phyloP scores from a whole-genome alignment of 2,797 vertebrate genomes.

The Enteromius anoplus region DNA sequence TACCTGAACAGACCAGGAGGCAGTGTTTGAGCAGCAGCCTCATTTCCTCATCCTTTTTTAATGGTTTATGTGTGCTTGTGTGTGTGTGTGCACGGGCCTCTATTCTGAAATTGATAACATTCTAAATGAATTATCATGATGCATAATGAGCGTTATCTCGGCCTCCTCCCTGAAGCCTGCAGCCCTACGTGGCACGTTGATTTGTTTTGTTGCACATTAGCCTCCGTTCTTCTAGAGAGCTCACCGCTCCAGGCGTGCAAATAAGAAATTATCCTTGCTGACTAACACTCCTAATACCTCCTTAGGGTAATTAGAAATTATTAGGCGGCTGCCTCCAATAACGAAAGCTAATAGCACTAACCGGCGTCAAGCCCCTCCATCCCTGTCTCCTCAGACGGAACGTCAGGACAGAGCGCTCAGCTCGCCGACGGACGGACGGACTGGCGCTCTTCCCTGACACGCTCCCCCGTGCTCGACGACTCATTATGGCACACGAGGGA shows the following conservation, averaged over 20 bases:
- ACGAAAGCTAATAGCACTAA: slow-evolving; percentile 77
- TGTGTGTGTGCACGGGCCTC: slow-evolving; percentile 51
- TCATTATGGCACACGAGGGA: slow-evolving; percentile 79
- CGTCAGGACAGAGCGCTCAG: slow-evolving; percentile 59
- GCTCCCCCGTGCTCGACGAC: slow-evolving; percentile 76
- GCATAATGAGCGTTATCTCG: slow-evolving; percentile 81
- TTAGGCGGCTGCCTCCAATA: slow-evolving; percentile 81
- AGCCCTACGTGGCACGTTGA: slow-evolving; percentile 81
- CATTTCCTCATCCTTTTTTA: slow-evolving; percentile 65
- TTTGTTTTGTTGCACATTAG: slow-evolving; percentile 84
- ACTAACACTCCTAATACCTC: slow-evolving; percentile 85
- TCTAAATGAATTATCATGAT: slow-evolving; percentile 84
- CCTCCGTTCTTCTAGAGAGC: slow-evolving; percentile 77
- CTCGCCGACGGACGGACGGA: slow-evolving; percentile 60
- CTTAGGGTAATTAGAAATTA: slow-evolving; percentile 87
- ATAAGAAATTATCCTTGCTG: slow-evolving; percentile 87
- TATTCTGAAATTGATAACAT: slow-evolving; percentile 83
- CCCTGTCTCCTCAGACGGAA: slow-evolving; percentile 69
- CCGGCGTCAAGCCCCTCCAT: slow-evolving; percentile 72
- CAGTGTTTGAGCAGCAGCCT: slow-evolving; percentile 72
- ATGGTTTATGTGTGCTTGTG: slow-evolving; percentile 19
- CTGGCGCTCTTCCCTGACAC: slow-evolving; percentile 73
- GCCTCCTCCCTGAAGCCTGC: slow-evolving; percentile 71
- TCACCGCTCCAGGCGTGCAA: slow-evolving; percentile 82
- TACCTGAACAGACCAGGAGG: slow-evolving; percentile 63